A percentile compares a stretch with the other conserved stretches of the same genome.
Evolutionary conservation across 2,797 vertebrate genomes (phyloP).

Genomic region (Trematomus bernacchii): DNA sequence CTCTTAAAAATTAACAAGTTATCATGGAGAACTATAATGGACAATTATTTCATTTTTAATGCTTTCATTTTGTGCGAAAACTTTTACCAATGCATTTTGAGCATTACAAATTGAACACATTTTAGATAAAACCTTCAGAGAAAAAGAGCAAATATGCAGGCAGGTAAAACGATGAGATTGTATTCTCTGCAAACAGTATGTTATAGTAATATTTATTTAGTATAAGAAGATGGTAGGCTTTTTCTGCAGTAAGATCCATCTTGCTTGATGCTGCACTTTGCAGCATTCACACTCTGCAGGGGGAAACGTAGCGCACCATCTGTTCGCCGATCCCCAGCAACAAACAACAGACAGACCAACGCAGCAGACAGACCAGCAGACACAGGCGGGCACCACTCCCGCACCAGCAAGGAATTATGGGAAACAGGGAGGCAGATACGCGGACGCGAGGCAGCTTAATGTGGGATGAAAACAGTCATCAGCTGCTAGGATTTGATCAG

Average conservation of each 20-base stretch:
- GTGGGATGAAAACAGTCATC: slow-evolving; percentile 73
- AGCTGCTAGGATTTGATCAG: slow-evolving; percentile 69
- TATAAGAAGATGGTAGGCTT: slow-evolving; percentile 19
- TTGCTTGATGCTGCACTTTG: slow-evolving; percentile 73
- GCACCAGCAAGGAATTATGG: slow-evolving; percentile 66
- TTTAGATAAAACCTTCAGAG: slow-evolving; percentile 12
- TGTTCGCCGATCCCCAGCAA: slow-evolving; percentile 73
- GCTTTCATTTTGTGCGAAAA: slow-evolving; percentile 27
- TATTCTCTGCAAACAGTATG: neutral
- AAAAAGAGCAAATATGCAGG: neutral
- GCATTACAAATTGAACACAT: slow-evolving; percentile 31
- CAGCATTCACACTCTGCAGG: slow-evolving; percentile 70
- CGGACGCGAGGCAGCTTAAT: slow-evolving; percentile 60
- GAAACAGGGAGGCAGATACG: slow-evolving; percentile 51
- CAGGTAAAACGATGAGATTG: neutral
- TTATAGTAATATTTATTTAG: slow-evolving; percentile 10
- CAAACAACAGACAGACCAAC: slow-evolving; percentile 66
- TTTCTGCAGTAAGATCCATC: slow-evolving; percentile 66
- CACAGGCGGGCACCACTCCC: slow-evolving; percentile 48
- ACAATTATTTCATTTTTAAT: slow-evolving; percentile 31
- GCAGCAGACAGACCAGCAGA: slow-evolving; percentile 63
- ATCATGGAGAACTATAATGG: slow-evolving; percentile 43
- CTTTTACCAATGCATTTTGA: neutral
- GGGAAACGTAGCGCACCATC: slow-evolving; percentile 74
- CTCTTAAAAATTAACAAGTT: slow-evolving; percentile 31